A percentile compares a stretch with the other conserved stretches of the same genome.
phyloP scores from a whole-genome alignment of 2,113 vertebrate genomes.

The Odontophorus gujanensis region DNA sequence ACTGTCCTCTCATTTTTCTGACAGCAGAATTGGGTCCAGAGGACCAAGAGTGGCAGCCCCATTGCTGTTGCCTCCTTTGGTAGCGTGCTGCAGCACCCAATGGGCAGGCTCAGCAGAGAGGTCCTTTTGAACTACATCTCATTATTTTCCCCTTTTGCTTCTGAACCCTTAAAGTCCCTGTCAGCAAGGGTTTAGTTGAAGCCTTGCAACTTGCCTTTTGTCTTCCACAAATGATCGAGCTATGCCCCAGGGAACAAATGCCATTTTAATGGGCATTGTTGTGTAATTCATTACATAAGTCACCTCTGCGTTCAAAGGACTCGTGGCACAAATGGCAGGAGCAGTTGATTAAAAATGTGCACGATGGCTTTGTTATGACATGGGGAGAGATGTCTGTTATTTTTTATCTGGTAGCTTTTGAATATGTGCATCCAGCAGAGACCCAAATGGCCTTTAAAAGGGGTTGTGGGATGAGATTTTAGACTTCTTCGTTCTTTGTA shows the following conservation, averaged over 20 bases:
- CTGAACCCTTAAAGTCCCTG: slow-evolving; percentile 35
- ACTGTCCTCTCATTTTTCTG: background rate
- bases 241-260: slow-evolving; percentile 64
- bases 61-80: background rate
- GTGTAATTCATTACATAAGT: slow-evolving; percentile 72
- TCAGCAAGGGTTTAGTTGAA: slow-evolving; percentile 52
- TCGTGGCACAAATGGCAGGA: slow-evolving; percentile 39
- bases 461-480: background rate
- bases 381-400: slow-evolving; percentile 39
- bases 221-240: slow-evolving; percentile 60
- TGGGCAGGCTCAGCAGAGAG: background rate
- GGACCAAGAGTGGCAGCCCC: background rate
- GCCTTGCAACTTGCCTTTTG: slow-evolving; percentile 56
- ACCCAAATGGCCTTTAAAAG: slow-evolving; percentile 34
- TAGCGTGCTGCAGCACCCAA: background rate
- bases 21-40: background rate
- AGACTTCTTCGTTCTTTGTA: background rate
- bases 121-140: slow-evolving; percentile 9
- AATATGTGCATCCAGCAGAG: slow-evolving; percentile 42
- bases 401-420: slow-evolving; percentile 60
- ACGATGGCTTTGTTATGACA: slow-evolving; percentile 54
- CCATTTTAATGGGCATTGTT: slow-evolving; percentile 68
- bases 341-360: slow-evolving; percentile 54
- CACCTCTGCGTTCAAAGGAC: slow-evolving; percentile 57
- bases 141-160: slow-evolving; percentile 62